phyloP scores from a whole-genome alignment of 2,797 vertebrate species.

The Centroberyx gerrardi region DNA sequence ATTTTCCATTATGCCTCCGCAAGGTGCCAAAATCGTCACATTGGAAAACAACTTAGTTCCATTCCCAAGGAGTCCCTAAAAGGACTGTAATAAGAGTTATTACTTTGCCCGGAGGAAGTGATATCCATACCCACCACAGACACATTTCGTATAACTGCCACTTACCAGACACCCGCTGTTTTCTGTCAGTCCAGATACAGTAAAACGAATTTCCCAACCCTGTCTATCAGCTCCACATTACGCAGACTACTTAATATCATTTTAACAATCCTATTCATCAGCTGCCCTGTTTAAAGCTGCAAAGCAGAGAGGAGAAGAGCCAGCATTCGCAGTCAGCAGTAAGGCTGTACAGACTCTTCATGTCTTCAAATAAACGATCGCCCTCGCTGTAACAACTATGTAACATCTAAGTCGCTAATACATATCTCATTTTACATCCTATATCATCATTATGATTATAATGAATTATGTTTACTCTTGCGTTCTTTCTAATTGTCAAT shows the following conservation, averaged over 20 bases:
- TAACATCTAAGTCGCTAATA: not conserved
- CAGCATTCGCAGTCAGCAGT: not conserved
- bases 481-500: conserved; percentile 1
- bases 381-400: not conserved
- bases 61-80: conserved; percentile 56
- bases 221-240: conserved; percentile 6
- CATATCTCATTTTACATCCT: conserved; percentile 1
- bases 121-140: conserved; percentile 49
- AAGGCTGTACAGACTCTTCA: not conserved
- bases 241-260: conserved; percentile 17
- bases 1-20: conserved; percentile 49
- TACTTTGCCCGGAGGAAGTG: conserved; percentile 57
- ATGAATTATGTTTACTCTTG: conserved; percentile 13
- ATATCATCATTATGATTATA: conserved; percentile 4
- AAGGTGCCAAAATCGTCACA: conserved; percentile 52
- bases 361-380: not conserved
- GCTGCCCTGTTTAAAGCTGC: conserved; percentile 2
- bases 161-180: conserved; percentile 57
- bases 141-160: conserved; percentile 51
- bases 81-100: conserved; percentile 67
- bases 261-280: not conserved
- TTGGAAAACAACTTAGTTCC: conserved; percentile 65
- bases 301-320: not conserved
- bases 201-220: not conserved
- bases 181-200: conserved; percentile 38